A percentile compares a stretch with the other conserved stretches of the same genome.
Conservation (phyloP, 1,140 invertebrate genomes). For the Drosophila ohnishii region DNA sequence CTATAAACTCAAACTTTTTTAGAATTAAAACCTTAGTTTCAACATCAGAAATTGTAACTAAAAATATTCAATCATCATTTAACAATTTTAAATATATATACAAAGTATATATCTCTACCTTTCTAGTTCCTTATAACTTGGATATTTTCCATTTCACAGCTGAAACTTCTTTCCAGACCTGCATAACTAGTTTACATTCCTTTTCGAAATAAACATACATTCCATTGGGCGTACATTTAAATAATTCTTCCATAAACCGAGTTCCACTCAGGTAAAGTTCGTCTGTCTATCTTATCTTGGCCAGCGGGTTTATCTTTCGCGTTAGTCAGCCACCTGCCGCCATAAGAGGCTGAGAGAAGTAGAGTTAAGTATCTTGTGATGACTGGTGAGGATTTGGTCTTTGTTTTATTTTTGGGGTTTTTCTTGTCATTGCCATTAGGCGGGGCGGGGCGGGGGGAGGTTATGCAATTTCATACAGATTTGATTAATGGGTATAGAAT, state of each 20-base stretch:
- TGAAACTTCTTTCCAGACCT: not conserved
- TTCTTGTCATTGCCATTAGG: constrained; percentile 41
- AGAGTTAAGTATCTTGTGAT: constrained; percentile 38
- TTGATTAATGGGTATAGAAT: constrained; percentile 38
- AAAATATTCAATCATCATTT: too few relatives aligned
- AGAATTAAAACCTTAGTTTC: too few relatives aligned
- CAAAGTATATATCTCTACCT: too few relatives aligned
- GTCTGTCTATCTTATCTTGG: constrained; percentile 29
- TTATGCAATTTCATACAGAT: constrained; percentile 35
- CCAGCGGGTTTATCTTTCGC: constrained; percentile 24
- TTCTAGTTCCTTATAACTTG: not conserved
- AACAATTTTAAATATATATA: too few relatives aligned
- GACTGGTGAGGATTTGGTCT: constrained; percentile 29
- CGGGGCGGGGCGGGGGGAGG: not conserved
- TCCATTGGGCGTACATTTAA: constrained; percentile 8
- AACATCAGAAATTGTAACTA: too few relatives aligned
- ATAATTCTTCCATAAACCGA: constrained; percentile 20
- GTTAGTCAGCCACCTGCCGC: constrained; percentile 42
- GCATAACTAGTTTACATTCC: constrained; percentile 24
- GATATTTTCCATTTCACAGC: not conserved
- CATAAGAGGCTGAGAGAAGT: constrained; percentile 8
- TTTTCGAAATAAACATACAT: not conserved
- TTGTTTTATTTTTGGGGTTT: constrained; percentile 24
- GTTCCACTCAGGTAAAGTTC: constrained; percentile 2
- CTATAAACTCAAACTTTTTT: too few relatives aligned